A percentile compares a stretch with the other conserved stretches of the same genome.
Evolutionary conservation across 2,113 vertebrate genomes (phyloP).

Genomic region (Speoplatyrhinus poulsoni): DNA sequence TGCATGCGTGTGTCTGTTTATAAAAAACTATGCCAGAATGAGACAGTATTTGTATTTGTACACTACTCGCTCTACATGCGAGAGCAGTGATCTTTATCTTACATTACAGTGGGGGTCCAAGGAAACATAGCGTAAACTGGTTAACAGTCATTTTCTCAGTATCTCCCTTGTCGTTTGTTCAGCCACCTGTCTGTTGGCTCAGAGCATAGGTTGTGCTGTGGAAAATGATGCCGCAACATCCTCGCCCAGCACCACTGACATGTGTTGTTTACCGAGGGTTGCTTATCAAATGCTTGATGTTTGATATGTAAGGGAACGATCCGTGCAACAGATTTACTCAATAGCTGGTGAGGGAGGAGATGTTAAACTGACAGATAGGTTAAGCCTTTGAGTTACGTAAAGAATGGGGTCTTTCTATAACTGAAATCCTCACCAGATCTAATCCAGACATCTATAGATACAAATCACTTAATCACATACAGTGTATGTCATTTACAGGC

Average conservation of each 20-base stretch:
- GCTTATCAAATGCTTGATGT: conserved; percentile 11
- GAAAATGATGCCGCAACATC: conserved; percentile 39
- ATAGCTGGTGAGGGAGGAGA: neutral
- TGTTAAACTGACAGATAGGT: neutral
- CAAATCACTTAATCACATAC: too few relatives aligned
- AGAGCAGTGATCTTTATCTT: conserved; percentile 60
- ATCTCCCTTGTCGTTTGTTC: conserved; percentile 39
- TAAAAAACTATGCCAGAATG: neutral
- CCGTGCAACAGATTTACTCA: neutral
- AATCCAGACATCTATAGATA: too few relatives aligned
- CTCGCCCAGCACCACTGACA: conserved; percentile 39
- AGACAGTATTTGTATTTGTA: neutral
- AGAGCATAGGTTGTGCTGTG: conserved; percentile 27
- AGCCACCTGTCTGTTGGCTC: conserved; percentile 46
- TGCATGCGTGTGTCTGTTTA: conserved; percentile 17
- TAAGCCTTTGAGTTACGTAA: too few relatives aligned
- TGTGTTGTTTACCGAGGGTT: conserved; percentile 7
- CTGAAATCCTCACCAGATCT: too few relatives aligned
- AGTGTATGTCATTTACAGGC: too few relatives aligned
- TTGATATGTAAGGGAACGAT: neutral
- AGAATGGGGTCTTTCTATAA: too few relatives aligned
- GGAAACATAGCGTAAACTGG: conserved; percentile 53
- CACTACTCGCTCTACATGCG: neutral
- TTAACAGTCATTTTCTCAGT: conserved; percentile 64
- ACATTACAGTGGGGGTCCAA: conserved; percentile 59